Evolutionary conservation across 2,888 invertebrate species (phyloP).

Genomic region (Eupithecia inturbata): DNA sequence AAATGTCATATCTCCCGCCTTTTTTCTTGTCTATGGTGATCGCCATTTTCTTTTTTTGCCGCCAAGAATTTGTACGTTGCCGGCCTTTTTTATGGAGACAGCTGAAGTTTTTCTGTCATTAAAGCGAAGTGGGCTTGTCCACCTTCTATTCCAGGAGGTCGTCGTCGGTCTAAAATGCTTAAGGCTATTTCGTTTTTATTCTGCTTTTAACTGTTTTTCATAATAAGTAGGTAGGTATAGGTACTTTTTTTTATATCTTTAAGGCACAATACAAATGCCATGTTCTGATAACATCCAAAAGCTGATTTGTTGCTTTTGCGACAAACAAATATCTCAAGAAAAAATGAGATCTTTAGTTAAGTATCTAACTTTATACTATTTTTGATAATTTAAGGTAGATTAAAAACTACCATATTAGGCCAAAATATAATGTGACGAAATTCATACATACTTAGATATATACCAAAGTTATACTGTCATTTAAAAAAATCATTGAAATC

Average conservation of each 20-base stretch:
- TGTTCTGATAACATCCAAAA: no score
- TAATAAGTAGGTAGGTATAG: neutral
- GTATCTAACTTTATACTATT: no score
- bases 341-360: no score
- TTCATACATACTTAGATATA: neutral
- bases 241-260: no score
- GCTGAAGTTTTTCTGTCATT: constrained; percentile 30
- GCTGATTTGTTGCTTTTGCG: no score
- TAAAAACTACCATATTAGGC: no score
- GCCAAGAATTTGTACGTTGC: constrained; percentile 31
- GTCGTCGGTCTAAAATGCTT: neutral
- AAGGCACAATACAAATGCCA: no score
- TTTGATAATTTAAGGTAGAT: no score
- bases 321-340: no score
- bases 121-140: constrained; percentile 13
- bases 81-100: constrained; percentile 31
- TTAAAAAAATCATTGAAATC: neutral
- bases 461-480: neutral
- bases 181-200: constrained; percentile 6
- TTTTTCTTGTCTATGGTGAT: constrained; percentile 39
- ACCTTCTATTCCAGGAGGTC: constrained; percentile 22
- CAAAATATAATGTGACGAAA: no score
- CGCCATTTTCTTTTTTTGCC: constrained; percentile 47
- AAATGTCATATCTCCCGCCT: constrained; percentile 63
- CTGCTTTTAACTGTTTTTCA: constrained; percentile 3